A percentile compares a stretch with the other conserved stretches of the same genome.
These are phyloP conservation scores for Microvelia longipes DNA, from an alignment of 1,140 invertebrate species.

Conservation along the genomic window DNA sequence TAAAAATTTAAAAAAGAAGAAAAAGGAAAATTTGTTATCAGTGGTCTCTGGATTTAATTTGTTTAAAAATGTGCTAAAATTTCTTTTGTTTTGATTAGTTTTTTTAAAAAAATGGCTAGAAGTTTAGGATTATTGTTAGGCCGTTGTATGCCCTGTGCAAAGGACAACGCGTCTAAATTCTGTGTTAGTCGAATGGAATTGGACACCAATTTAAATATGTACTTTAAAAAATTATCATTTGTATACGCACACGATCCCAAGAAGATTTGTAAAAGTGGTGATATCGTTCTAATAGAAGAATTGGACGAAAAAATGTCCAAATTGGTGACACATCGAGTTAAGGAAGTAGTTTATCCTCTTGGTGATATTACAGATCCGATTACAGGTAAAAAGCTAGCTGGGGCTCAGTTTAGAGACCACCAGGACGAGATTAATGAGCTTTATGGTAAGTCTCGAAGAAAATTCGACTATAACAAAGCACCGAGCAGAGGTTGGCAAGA, in stretches of 20 bases:
- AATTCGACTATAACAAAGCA: constrained; percentile 60
- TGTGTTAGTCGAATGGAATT: constrained; percentile 49
- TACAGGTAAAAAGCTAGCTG: constrained; percentile 50
- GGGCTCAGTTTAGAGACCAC: constrained; percentile 39
- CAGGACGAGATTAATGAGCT: constrained; percentile 47
- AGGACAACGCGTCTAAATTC: constrained; percentile 60
- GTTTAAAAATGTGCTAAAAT: too few species aligned
- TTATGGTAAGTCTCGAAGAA: constrained; percentile 48
- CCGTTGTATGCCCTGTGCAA: constrained; percentile 51
- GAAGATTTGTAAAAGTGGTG: constrained; percentile 59
- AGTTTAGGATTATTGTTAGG: constrained; percentile 39
- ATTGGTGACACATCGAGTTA: too few species aligned
- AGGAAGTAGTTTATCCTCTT: constrained; percentile 60
- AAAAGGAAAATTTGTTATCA: too few species aligned
- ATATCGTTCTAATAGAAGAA: constrained; percentile 59
- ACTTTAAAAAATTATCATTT: constrained; percentile 53
- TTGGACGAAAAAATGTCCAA: constrained; percentile 53
- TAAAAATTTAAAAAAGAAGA: too few species aligned
- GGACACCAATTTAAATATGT: constrained; percentile 52
- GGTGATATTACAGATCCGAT: constrained; percentile 71
- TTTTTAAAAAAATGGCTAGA: too few species aligned
- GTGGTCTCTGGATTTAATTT: too few species aligned
- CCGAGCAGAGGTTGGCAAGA: constrained; percentile 62
- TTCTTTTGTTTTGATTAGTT: too few species aligned
- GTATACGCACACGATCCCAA: constrained; percentile 61